These are phyloP conservation scores for Scaptomyza parva DNA, from an alignment of 2,888 invertebrate genomes.

Conservation along the genomic window DNA sequence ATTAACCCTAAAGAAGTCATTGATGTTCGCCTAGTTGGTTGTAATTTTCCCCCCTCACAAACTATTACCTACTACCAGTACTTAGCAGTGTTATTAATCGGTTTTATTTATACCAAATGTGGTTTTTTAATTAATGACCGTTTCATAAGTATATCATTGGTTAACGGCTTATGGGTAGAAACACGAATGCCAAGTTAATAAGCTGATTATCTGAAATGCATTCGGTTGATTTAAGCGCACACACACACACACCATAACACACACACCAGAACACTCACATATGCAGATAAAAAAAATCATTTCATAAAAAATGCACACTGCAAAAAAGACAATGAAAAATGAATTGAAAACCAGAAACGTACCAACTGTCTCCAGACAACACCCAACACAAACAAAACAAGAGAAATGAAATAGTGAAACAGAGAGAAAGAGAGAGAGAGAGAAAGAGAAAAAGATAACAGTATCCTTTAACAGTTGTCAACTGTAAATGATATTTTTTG, in stretches of 20 bases:
- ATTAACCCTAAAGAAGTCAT: too few relatives aligned
- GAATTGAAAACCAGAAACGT: neutral
- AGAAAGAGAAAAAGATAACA: neutral
- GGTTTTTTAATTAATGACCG: neutral
- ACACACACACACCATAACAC: neutral
- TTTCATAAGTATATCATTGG: neutral
- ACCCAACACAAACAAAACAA: neutral
- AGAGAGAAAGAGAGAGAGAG: neutral
- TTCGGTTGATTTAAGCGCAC: neutral
- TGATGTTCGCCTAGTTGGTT: too few relatives aligned
- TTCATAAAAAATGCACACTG: neutral
- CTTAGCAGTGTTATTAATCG: too few relatives aligned
- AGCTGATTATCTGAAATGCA: neutral
- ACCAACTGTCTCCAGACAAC: neutral
- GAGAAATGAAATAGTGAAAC: too few relatives aligned
- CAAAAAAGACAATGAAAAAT: neutral
- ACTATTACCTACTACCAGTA: too few relatives aligned
- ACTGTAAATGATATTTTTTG: slow-evolving; percentile 36
- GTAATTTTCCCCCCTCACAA: too few relatives aligned
- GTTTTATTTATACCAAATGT: too few relatives aligned
- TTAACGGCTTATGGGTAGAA: neutral
- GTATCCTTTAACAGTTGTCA: slow-evolving; percentile 21
- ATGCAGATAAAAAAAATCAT: neutral
- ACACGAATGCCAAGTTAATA: neutral
- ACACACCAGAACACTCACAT: neutral